These are phyloP conservation scores for Caenorhabditis elegans DNA, from an alignment of 1,140 invertebrate genomes.

Conservation along the genomic window WBcel235 BX284602.5:3921501-3922000, in stretches of 20 bases:
- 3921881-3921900: neutral
- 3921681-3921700: neutral
- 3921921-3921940: neutral
- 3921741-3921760: neutral
- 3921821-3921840: neutral
- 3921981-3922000: neutral
- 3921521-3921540: no score
- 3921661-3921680: no score
- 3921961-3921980: neutral
- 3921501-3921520: no score
- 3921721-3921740: slow-evolving; percentile 4
- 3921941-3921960: neutral
- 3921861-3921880: no score
- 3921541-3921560: no score
- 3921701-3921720: neutral
- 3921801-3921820: neutral
- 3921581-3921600: no score
- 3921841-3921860: no score
- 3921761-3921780: neutral
- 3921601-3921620: no score
- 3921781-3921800: neutral
- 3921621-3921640: no score
- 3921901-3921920: neutral
- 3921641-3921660: no score
- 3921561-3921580: no score